These are phyloP conservation scores for Dendrocopos noguchii DNA, from an alignment of 2,113 vertebrate genomes.

Conservation along the genomic window DNA sequence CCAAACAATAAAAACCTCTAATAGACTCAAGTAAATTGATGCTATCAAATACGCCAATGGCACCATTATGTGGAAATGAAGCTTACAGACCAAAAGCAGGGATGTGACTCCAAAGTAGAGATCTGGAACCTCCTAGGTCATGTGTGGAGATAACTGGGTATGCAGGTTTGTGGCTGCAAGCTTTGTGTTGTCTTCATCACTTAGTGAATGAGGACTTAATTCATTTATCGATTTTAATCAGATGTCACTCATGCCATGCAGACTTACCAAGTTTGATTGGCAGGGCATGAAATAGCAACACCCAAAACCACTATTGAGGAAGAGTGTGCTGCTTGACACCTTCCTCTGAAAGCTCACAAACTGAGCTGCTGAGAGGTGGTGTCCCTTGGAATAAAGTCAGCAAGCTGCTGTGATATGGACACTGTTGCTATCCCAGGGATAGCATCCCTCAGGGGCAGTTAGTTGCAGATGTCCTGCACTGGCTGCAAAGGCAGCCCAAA, in stretches of 20 bases:
- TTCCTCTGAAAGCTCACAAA: background rate
- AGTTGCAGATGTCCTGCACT: background rate
- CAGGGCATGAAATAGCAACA: background rate
- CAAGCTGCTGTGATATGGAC: fast-evolving
- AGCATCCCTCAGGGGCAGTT: background rate
- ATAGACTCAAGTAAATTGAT: background rate
- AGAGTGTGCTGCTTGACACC: background rate
- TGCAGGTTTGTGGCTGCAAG: background rate
- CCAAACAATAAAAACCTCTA: background rate
- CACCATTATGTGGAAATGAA: background rate
- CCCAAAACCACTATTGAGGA: background rate
- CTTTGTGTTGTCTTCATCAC: background rate
- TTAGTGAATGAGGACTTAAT: background rate
- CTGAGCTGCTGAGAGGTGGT: fast-evolving
- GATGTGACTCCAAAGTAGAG: background rate
- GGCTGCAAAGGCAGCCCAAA: background rate
- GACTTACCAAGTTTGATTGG: background rate
- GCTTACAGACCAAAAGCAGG: background rate
- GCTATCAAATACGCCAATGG: background rate
- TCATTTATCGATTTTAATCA: background rate
- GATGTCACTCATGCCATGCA: background rate
- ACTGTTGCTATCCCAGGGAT: background rate
- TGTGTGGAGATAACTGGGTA: fast-evolving
- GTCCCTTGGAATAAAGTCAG: fast-evolving
- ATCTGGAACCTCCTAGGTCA: background rate